These are phyloP conservation scores for Brachionus koreanus DNA, from an alignment of 1,140 invertebrate genomes.

Conservation along the genomic window DNA sequence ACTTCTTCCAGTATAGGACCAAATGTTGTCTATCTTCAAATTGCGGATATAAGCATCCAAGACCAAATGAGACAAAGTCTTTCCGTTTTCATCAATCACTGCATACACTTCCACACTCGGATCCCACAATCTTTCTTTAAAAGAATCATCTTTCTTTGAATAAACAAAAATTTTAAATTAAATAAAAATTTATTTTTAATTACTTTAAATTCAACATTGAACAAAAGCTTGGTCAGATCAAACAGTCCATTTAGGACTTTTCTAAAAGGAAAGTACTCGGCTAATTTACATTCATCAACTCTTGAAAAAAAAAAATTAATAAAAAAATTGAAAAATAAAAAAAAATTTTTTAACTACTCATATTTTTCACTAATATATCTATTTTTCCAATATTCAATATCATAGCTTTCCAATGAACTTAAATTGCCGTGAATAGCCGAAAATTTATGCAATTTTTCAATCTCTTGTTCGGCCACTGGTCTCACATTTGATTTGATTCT, in stretches of 20 bases:
- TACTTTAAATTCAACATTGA: constrained; percentile 73
- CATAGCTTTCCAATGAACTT: constrained; percentile 71
- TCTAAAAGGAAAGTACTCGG: constrained; percentile 77
- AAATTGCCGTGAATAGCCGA: constrained; percentile 63
- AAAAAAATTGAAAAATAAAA: neutral
- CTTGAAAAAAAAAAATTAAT: constrained; percentile 51
- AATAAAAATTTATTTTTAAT: neutral
- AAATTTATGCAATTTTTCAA: neutral
- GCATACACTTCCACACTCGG: neutral
- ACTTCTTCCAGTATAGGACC: constrained; percentile 39
- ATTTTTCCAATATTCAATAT: constrained; percentile 78
- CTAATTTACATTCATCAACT: constrained; percentile 68
- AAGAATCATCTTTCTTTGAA: neutral
- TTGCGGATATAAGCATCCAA: constrained; percentile 14
- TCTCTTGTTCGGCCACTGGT: constrained; percentile 2
- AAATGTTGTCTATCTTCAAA: constrained; percentile 30
- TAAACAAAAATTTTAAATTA: neutral
- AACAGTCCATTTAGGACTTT: constrained; percentile 73
- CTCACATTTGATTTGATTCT: constrained; percentile 11
- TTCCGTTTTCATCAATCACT: constrained; percentile 11
- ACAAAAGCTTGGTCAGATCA: constrained; percentile 69
- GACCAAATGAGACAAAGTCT: neutral
- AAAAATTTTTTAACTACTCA: neutral
- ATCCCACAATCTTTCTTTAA: constrained; percentile 18
- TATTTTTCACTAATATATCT: constrained; percentile 59